Conservation (phyloP, 1,140 invertebrate genomes). For the Pachypeltis micranthus region DNA sequence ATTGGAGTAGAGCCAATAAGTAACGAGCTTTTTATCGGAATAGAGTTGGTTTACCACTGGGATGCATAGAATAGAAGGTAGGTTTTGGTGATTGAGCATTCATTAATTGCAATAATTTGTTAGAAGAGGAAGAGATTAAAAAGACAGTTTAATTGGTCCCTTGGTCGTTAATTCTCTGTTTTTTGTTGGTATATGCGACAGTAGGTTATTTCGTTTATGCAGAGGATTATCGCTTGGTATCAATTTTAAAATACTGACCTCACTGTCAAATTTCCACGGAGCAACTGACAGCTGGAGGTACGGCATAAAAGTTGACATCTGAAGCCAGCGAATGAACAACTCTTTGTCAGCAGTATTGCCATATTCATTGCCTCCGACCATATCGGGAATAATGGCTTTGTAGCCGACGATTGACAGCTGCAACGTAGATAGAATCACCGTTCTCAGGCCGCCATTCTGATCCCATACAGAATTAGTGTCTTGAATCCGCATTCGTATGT, state of each 20-base stretch:
- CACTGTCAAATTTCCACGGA: conserved; percentile 73
- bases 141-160: too few relatives aligned
- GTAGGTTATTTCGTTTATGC: too few relatives aligned
- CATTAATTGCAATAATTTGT: too few relatives aligned
- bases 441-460: conserved; percentile 57
- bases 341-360: conserved; percentile 49
- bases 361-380: conserved; percentile 84
- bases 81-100: too few relatives aligned
- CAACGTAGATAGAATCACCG: conserved; percentile 66
- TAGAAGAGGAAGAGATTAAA: too few relatives aligned
- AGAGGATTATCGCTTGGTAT: too few relatives aligned
- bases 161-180: too few relatives aligned
- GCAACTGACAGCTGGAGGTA: conserved; percentile 74
- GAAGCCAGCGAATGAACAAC: conserved; percentile 78
- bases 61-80: too few relatives aligned
- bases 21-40: too few relatives aligned
- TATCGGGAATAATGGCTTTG: conserved; percentile 73
- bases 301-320: conserved; percentile 77
- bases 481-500: conserved; percentile 76
- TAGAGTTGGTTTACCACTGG: too few relatives aligned
- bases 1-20: too few relatives aligned
- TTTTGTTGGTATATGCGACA: too few relatives aligned
- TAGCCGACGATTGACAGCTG: conserved; percentile 76
- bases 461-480: conserved; percentile 74
- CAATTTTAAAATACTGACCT: conserved; percentile 41